These are phyloP conservation scores for Microctonus aethiopoides DNA, from an alignment of 2,888 invertebrate genomes.

Conservation along the genomic window DNA sequence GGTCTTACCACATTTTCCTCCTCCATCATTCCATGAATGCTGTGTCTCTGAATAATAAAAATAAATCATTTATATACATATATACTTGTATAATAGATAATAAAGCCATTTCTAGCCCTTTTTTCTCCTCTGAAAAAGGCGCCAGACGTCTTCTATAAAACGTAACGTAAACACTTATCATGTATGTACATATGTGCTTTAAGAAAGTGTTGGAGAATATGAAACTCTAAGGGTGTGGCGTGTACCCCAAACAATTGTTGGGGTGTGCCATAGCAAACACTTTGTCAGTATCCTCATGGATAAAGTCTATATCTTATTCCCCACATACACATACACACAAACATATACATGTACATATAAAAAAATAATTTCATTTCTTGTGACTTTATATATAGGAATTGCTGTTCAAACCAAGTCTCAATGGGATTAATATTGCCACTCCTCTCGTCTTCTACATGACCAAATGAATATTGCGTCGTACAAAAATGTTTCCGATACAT, in stretches of 20 bases:
- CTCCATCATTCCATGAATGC: slow-evolving; percentile 93
- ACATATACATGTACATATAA: not conserved
- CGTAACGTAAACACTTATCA: slow-evolving; percentile 1
- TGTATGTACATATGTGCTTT: not conserved
- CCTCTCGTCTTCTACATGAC: slow-evolving; percentile 3
- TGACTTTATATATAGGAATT: slow-evolving; percentile 6
- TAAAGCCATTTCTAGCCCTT: not conserved
- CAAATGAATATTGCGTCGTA: not conserved
- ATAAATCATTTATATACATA: not conserved
- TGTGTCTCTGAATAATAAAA: slow-evolving; percentile 75
- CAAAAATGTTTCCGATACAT: too few relatives aligned
- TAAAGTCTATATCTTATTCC: slow-evolving; percentile 35
- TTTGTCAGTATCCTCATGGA: slow-evolving; percentile 44
- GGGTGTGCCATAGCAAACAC: slow-evolving; percentile 62
- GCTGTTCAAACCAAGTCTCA: slow-evolving; percentile 33
- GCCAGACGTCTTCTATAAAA: not conserved
- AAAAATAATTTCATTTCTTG: not conserved
- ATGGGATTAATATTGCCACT: slow-evolving; percentile 49
- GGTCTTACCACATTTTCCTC: slow-evolving; percentile 89
- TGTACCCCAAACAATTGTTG: slow-evolving; percentile 58
- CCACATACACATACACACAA: slow-evolving; percentile 14
- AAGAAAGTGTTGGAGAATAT: not conserved
- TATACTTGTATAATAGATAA: not conserved
- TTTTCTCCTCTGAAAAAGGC: slow-evolving; percentile 5
- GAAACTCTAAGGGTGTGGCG: slow-evolving; percentile 56